Conservation (phyloP, 2,797 vertebrate species). For the Enoplosus armatus region DNA sequence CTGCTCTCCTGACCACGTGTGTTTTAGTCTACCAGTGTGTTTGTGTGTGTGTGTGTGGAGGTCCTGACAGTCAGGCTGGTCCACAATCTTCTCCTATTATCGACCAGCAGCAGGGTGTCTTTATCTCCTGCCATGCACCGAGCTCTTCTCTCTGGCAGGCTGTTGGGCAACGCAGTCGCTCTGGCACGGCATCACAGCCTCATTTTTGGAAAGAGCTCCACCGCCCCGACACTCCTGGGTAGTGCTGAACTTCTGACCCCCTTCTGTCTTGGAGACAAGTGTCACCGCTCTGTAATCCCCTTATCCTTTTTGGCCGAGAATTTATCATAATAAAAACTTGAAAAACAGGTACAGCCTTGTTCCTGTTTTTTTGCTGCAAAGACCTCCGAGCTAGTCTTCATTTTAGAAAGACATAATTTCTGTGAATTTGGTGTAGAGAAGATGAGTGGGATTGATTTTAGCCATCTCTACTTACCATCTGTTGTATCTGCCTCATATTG, state of each 20-base stretch:
- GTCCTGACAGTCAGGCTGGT: constrained; percentile 43
- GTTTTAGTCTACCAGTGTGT: constrained; percentile 15
- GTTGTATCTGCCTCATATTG: constrained; percentile 83
- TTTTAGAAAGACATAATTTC: constrained; percentile 26
- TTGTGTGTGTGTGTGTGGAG: constrained; percentile 24
- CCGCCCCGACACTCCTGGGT: constrained; percentile 71
- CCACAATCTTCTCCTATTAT: constrained; percentile 74
- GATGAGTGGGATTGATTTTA: constrained; percentile 58
- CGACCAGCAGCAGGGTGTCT: constrained; percentile 79
- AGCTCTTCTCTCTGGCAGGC: constrained; percentile 74
- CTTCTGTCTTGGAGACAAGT: constrained; percentile 79
- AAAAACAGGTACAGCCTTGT: constrained; percentile 53
- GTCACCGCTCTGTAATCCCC: constrained; percentile 77
- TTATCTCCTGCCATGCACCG: constrained; percentile 78
- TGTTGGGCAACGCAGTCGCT: constrained; percentile 59
- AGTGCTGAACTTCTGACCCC: constrained; percentile 85
- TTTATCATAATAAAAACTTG: constrained; percentile 46
- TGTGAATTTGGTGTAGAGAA: constrained; percentile 43
- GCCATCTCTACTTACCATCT: constrained; percentile 90
- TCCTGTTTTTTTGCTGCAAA: constrained; percentile 16
- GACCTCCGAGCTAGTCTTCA: constrained; percentile 24
- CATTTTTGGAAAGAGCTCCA: constrained; percentile 69
- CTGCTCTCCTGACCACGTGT: constrained; percentile 34
- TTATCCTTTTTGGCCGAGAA: constrained; percentile 77
- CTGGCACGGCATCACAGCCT: constrained; percentile 86